phyloP scores from a whole-genome alignment of 1,140 invertebrate genomes.

The Trachelipus rathkii region DNA sequence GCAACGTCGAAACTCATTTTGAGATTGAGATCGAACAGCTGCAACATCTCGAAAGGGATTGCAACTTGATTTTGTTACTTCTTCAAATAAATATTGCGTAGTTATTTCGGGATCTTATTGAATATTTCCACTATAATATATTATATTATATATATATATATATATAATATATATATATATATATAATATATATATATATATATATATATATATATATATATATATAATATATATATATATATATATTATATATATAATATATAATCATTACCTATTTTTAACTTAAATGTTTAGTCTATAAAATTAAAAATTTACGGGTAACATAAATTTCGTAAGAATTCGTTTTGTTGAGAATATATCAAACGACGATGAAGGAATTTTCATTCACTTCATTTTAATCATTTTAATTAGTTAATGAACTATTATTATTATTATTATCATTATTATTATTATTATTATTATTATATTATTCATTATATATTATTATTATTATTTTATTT shows the following conservation, averaged over 20 bases:
- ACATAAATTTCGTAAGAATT: neutral
- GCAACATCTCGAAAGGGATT: too few relatives aligned
- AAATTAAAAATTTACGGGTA: too few relatives aligned
- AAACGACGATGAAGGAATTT: neutral
- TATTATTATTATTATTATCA: too few relatives aligned
- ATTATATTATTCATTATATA: neutral
- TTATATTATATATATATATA: neutral
- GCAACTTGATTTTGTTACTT: too few relatives aligned
- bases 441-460: neutral
- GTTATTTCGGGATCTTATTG: too few relatives aligned
- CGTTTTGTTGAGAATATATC: neutral
- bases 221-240: conserved; percentile 11
- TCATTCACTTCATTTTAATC: too few relatives aligned
- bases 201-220: conserved; percentile 15
- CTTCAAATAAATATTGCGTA: too few relatives aligned
- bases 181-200: neutral
- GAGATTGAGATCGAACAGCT: neutral
- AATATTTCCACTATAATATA: neutral
- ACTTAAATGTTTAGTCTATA: neutral
- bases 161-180: neutral
- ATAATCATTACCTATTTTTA: neutral
- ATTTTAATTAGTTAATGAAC: too few relatives aligned
- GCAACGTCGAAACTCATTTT: neutral
- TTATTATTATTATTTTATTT: neutral
- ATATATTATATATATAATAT: neutral